Evolutionary conservation across 2,797 vertebrate genomes (phyloP), one percentile per base, ranked within the genome.

Genomic region (Echeneis naucrates): DNA sequence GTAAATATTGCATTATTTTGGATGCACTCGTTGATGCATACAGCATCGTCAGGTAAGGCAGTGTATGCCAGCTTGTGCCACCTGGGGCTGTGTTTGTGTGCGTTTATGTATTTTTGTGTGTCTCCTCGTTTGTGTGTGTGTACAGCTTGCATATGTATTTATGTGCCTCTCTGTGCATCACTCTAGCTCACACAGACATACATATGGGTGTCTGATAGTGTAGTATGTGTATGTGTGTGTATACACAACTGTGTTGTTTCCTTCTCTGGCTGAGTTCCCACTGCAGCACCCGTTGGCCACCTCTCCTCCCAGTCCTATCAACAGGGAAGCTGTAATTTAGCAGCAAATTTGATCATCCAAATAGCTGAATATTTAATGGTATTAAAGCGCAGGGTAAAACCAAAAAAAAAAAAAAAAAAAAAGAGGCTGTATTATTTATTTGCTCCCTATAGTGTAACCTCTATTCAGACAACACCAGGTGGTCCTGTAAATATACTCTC

Each of bases 361-460:
- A 96, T 96, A 95, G 94, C 95, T 98, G 96, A 97, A 98, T 98
- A 97, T 97, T 99, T 99, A 96, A 98, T 97, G 95, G 89, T 95
- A 96, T 97, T 97, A 97, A 96, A 97, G 92, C 93, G 13, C 71
- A 47, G 73, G 64, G 57, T 87, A 66, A 78, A n/a, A n/a, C n/a
- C n/a, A n/a, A n/a, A n/a, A n/a, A n/a, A n/a, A n/a, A n/a, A n/a
- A n/a, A n/a, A n/a, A n/a, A n/a, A n/a, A 81, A 70, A 67, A 79
- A 72, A 90, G 90, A 86, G 85, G 75, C 72, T 86, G 83, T 95
- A 96, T 98, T 96, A 98, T 96, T 98, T 97, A 98, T 98, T 97
- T 95, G 95, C 95, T 95, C 89, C 88, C 93, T 93, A 93, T 93
- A 94, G 95, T 94, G 95, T 89, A 91, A 94, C 91, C 93, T 94